Conservation (phyloP, 2,888 invertebrate genomes). For the Drosophila ustulata region DNA sequence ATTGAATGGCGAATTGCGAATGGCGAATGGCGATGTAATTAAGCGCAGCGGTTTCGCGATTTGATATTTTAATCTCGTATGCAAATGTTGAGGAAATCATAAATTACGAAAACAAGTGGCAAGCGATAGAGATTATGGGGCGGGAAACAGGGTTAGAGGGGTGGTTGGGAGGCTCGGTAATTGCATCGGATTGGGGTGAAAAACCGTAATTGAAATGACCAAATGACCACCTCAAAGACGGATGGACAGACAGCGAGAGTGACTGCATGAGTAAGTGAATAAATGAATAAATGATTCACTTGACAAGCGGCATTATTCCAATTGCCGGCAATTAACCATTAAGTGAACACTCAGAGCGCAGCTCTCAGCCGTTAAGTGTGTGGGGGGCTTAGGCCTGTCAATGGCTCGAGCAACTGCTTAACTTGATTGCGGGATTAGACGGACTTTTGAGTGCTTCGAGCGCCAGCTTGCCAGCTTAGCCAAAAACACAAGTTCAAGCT, state of each 20-base stretch:
- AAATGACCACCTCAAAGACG: slow-evolving; percentile 33
- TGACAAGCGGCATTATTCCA: slow-evolving; percentile 53
- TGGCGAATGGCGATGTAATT: slow-evolving; percentile 63
- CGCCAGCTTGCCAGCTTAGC: slow-evolving; percentile 18
- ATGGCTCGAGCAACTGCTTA: slow-evolving; percentile 33
- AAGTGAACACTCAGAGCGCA: slow-evolving; percentile 27
- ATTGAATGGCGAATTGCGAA: slow-evolving; percentile 54
- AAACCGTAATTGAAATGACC: slow-evolving; percentile 51
- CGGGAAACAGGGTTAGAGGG: not conserved
- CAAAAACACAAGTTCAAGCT: slow-evolving; percentile 18
- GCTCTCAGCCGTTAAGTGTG: slow-evolving; percentile 38
- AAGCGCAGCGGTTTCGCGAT: slow-evolving; percentile 56
- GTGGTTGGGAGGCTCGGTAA: not conserved
- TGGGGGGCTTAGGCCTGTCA: slow-evolving; percentile 41
- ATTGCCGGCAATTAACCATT: slow-evolving; percentile 54
- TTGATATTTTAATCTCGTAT: slow-evolving; percentile 75
- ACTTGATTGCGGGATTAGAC: slow-evolving; percentile 35
- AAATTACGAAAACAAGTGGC: slow-evolving; percentile 57
- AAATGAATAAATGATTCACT: slow-evolving; percentile 44
- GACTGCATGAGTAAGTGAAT: slow-evolving; percentile 21
- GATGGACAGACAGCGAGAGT: slow-evolving; percentile 5
- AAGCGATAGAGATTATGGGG: not conserved
- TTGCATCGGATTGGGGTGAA: slow-evolving; percentile 29
- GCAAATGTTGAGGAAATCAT: slow-evolving; percentile 74
- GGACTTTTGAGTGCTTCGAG: slow-evolving; percentile 4